Base-by-base conservation (phyloP, 2,888 invertebrate species). In the Tenthredo livida region DNA sequence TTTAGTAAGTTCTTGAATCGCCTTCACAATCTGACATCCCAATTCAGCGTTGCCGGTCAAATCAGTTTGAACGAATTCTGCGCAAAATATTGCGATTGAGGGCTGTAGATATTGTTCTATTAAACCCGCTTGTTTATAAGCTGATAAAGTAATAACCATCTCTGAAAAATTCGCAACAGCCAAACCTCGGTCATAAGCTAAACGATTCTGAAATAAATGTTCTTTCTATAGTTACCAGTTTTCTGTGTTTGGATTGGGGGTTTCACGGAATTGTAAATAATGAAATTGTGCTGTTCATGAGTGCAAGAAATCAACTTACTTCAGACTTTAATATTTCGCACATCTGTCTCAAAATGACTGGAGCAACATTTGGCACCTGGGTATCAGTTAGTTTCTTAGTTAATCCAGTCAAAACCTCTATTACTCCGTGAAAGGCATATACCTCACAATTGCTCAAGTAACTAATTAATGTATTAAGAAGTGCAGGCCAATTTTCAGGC, bases 391-490 rank as follows among this genome's bases (percentile, higher is more conserved):
- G 94, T 89, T 96, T 96, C 88, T 95, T 94, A 0, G 94, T 94
- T 86, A 96, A 95, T 87, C 96, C 96, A 89, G 95, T 94, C 50
- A 96, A 91, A 0, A 96, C 95, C 88, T 95, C 94, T 95, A 96
- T 95, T 12, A 95, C 95, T 6, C 96, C 96, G 29, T 29, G 2
- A 91, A 96, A 95, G 29, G 29, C 29, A 4, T n/a, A 95, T 93
- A 84, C 67, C 72, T 94, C 93, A 86, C 93, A 94, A 85, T 94
- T 94, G 29, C 94, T 94, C 80, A 96, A 91, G 78, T 95, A 95
- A 78, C 94, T 94, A 89, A 96, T 94, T 40, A 96, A 94, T 17
- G 95, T 94, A 82, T 95, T 94, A 89, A 96, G 96, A 3, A 96
- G 92, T 85, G 95, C 94, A 0, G 95, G 94, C 96, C 96, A 96